phyloP scores from a whole-genome alignment of 2,888 invertebrate genomes.

The Lacanobia oleracea region DNA sequence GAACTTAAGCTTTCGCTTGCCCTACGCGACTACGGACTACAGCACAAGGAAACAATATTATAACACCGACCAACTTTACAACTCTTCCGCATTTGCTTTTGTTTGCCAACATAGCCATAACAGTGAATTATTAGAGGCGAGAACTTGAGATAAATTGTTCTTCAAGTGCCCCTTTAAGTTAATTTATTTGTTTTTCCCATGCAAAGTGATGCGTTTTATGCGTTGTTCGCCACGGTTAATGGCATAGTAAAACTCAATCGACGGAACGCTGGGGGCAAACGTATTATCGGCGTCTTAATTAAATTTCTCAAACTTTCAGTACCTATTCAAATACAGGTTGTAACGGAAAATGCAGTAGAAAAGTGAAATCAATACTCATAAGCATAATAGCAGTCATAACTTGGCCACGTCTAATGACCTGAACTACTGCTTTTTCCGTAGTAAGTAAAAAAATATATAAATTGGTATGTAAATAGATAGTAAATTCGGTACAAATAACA shows the following conservation, averaged over 20 bases:
- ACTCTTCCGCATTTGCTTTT: constrained; percentile 70
- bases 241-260: constrained; percentile 68
- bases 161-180: constrained; percentile 77
- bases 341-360: constrained; percentile 18
- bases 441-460: constrained; percentile 2
- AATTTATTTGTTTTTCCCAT: constrained; percentile 85
- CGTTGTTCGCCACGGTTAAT: constrained; percentile 73
- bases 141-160: constrained; percentile 78
- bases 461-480: constrained; percentile 4
- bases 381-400: background rate
- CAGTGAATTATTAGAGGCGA: constrained; percentile 77
- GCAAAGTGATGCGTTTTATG: constrained; percentile 80
- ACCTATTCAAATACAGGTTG: constrained; percentile 20
- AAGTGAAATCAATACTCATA: constrained; percentile 1
- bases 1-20: constrained; percentile 53
- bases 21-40: constrained; percentile 32
- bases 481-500: constrained; percentile 36
- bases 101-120: constrained; percentile 73
- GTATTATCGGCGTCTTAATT: constrained; percentile 56
- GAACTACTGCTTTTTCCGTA: background rate
- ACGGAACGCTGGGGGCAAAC: constrained; percentile 62
- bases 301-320: constrained; percentile 55
- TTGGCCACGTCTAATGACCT: too few species aligned
- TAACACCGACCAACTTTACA: constrained; percentile 65
- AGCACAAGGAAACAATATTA: constrained; percentile 69